Conservation (phyloP, 1,140 invertebrate species). For the Pachypeltis micranthus region DNA sequence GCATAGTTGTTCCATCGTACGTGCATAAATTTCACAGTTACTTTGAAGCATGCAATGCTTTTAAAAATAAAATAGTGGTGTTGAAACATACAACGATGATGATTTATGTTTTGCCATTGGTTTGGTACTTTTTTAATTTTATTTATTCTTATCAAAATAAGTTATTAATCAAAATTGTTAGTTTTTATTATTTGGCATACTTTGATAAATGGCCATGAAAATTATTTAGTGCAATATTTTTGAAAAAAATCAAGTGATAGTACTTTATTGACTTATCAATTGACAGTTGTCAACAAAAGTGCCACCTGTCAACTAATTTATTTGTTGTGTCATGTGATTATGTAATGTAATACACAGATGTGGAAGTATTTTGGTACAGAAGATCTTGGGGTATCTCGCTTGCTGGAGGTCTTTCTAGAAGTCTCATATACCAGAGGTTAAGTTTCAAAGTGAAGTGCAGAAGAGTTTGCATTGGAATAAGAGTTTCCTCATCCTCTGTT, state of each 20-base stretch:
- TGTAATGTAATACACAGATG: background rate
- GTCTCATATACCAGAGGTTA: too few relatives aligned
- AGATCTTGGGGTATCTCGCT: too few relatives aligned
- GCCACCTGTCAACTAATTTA: background rate
- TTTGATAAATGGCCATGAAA: background rate
- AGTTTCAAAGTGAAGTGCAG: too few relatives aligned
- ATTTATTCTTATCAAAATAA: background rate
- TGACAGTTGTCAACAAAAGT: background rate
- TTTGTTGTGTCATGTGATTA: background rate
- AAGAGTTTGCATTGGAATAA: too few relatives aligned
- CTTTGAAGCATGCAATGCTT: background rate
- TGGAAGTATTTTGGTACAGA: background rate
- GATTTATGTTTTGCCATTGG: background rate
- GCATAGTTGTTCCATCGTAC: background rate
- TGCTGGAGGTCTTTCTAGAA: too few relatives aligned
- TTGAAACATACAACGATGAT: background rate
- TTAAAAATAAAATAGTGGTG: background rate
- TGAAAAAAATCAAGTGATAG: background rate
- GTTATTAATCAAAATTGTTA: slow-evolving; percentile 1
- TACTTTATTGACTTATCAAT: background rate
- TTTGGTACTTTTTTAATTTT: background rate
- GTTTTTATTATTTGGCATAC: background rate
- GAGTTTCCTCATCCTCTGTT: too few relatives aligned
- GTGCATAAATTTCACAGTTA: background rate
- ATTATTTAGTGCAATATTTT: slow-evolving; percentile 1